These are phyloP conservation scores for Drusus annulatus DNA, from an alignment of 1,140 invertebrate genomes.

Conservation along the genomic window DNA sequence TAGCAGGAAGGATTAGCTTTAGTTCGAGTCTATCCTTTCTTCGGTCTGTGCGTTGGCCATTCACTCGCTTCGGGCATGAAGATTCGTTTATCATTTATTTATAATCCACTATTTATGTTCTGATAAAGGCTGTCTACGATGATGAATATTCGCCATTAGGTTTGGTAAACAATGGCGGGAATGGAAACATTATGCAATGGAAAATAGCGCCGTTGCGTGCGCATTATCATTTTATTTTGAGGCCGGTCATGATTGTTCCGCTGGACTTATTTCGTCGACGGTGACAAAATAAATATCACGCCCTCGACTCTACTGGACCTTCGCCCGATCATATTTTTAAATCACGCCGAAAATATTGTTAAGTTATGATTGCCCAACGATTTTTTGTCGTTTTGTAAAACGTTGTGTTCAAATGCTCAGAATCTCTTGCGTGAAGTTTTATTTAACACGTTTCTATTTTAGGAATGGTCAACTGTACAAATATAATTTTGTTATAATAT, in stretches of 20 bases:
- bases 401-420: not conserved
- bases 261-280: conserved; percentile 21
- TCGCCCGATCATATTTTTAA: conserved; percentile 19
- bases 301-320: conserved; percentile 6
- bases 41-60: not conserved
- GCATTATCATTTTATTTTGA: conserved; percentile 27
- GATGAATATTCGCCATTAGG: not conserved
- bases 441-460: not conserved
- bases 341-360: conserved; percentile 11
- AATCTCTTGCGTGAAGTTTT: not conserved
- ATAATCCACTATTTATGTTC: not conserved
- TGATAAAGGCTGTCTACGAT: not conserved
- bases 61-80: not conserved
- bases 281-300: conserved; percentile 31
- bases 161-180: conserved; percentile 15
- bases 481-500: not conserved
- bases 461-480: not conserved
- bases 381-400: not conserved
- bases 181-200: conserved; percentile 13
- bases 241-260: conserved; percentile 9
- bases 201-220: not conserved
- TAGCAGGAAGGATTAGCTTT: not conserved
- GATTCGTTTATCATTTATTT: too few species aligned
- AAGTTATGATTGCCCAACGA: not conserved
- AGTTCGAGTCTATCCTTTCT: not conserved